phyloP scores from a whole-genome alignment of 2,888 invertebrate species.

The Morpho helenor region DNA sequence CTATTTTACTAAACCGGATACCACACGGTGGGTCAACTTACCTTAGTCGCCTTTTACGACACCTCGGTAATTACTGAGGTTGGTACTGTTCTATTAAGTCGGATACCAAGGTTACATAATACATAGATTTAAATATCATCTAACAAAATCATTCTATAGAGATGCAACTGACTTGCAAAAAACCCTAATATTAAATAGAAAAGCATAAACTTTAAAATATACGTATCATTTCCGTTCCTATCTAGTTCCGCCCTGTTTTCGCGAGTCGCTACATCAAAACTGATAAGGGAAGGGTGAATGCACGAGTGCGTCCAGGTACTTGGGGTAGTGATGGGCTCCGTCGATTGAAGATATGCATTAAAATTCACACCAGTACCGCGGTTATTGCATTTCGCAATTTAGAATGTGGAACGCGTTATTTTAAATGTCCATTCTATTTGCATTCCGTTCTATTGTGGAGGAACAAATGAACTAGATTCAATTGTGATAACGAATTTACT shows the following conservation, averaged over 20 bases:
- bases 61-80: too few relatives aligned
- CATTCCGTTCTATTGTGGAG: background rate
- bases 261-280: constrained; percentile 59
- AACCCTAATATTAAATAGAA: constrained; percentile 13
- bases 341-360: constrained; percentile 13
- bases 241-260: constrained; percentile 54
- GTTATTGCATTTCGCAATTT: constrained; percentile 13
- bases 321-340: constrained; percentile 37
- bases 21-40: too few relatives aligned
- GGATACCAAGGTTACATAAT: too few relatives aligned
- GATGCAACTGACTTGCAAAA: background rate
- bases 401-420: background rate
- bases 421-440: background rate
- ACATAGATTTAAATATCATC: too few relatives aligned
- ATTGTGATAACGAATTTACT: background rate
- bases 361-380: constrained; percentile 4
- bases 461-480: background rate
- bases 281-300: constrained; percentile 76
- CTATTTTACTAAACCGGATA: too few relatives aligned
- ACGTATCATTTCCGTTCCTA: constrained; percentile 48
- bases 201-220: constrained; percentile 35
- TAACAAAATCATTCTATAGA: too few relatives aligned
- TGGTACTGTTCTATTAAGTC: too few relatives aligned
- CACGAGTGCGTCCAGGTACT: constrained; percentile 74
- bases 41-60: too few relatives aligned